These are phyloP conservation scores for Dryocosmus kuriphilus DNA, from an alignment of 2,888 invertebrate species.

Conservation along the genomic window DNA sequence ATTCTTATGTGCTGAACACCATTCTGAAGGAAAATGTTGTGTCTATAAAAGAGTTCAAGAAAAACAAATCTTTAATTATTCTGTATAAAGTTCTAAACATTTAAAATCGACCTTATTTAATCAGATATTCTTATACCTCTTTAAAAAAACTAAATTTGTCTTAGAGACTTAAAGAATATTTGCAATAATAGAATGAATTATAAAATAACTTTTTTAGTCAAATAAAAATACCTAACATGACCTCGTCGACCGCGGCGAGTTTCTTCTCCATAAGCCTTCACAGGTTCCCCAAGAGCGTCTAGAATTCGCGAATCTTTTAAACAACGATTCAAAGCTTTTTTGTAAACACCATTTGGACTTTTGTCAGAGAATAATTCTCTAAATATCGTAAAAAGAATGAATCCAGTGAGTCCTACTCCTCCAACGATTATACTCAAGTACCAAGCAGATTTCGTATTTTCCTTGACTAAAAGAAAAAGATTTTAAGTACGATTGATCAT, in stretches of 20 bases:
- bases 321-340: conserved; percentile 87
- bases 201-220: background rate
- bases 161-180: too few relatives aligned
- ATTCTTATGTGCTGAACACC: conserved; percentile 90
- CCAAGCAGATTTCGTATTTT: conserved; percentile 92
- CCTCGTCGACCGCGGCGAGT: conserved; percentile 89
- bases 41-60: conserved; percentile 77
- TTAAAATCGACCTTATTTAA: too few relatives aligned
- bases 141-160: too few relatives aligned
- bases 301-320: conserved; percentile 86
- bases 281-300: conserved; percentile 92
- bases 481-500: conserved; percentile 4
- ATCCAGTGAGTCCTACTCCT: conserved; percentile 89
- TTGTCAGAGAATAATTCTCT: conserved; percentile 92
- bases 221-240: conserved; percentile 83
- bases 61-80: background rate
- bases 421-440: conserved; percentile 90
- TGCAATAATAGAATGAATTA: too few relatives aligned
- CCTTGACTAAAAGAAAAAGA: conserved; percentile 83
- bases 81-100: too few relatives aligned
- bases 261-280: conserved; percentile 94
- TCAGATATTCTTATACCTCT: too few relatives aligned
- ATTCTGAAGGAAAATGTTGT: conserved; percentile 86
- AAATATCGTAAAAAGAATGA: conserved; percentile 91
- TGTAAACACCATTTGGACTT: conserved; percentile 92